phyloP scores from a whole-genome alignment of 1,140 invertebrate genomes.

The Drosophila funebris region DNA sequence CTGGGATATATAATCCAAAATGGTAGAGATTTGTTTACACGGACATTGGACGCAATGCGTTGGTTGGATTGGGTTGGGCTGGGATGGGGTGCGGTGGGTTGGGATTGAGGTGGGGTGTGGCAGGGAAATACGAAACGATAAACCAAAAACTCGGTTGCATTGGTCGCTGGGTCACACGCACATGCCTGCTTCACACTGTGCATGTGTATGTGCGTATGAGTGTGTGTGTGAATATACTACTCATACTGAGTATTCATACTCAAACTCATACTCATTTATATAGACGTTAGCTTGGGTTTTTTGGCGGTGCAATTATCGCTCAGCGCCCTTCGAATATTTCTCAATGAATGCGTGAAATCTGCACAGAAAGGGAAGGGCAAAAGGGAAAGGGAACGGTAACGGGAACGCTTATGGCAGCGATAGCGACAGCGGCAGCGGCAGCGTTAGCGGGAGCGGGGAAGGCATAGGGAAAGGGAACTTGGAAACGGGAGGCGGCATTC shows the following conservation, averaged over 20 bases:
- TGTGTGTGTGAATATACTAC: constrained; percentile 1
- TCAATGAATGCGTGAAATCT: constrained; percentile 76
- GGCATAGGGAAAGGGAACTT: not conserved
- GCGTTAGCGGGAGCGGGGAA: not conserved
- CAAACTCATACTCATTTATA: not conserved
- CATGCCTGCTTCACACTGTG: not conserved
- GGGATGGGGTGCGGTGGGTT: not conserved
- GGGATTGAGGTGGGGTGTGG: not conserved
- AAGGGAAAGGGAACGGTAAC: not conserved
- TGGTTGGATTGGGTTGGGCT: not conserved
- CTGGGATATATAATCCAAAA: constrained; percentile 37
- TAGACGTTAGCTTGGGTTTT: not conserved
- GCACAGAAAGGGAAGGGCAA: not conserved
- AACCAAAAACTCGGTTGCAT: constrained; percentile 11
- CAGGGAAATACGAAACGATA: not conserved
- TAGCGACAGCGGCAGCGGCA: no score
- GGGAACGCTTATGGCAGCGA: not conserved
- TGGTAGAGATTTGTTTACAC: constrained; percentile 52
- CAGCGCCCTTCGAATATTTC: constrained; percentile 57
- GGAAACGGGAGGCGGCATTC: not conserved
- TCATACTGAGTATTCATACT: no score
- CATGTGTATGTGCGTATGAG: not conserved
- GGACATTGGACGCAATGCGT: constrained; percentile 1
- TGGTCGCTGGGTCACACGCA: constrained; percentile 37
- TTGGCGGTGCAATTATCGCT: constrained; percentile 69